Evolutionary conservation across 2,113 vertebrate species (phyloP).

Genomic region (Artemisiospiza belli): DNA sequence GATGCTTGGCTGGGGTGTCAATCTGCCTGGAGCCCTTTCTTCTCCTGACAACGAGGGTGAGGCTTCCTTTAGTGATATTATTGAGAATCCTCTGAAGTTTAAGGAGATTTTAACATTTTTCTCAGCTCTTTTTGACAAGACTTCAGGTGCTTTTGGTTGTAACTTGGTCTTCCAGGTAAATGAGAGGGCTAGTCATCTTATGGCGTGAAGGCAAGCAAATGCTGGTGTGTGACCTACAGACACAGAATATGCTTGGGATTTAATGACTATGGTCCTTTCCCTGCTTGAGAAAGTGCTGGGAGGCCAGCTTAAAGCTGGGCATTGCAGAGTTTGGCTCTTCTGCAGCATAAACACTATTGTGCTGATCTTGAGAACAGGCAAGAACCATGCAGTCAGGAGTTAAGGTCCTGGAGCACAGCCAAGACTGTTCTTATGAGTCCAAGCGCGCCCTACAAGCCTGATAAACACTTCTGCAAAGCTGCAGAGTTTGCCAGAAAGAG

Average conservation of each 20-base stretch:
- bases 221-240: background rate
- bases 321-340: background rate
- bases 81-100: background rate
- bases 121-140: background rate
- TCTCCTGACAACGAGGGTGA: background rate
- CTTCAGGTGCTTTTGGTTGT: background rate
- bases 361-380: background rate
- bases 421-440: background rate
- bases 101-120: background rate
- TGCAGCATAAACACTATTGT: background rate
- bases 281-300: background rate
- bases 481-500: background rate
- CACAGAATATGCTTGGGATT: background rate
- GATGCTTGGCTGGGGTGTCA: background rate
- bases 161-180: background rate
- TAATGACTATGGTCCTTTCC: background rate
- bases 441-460: background rate
- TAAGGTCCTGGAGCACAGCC: background rate
- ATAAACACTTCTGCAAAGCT: background rate
- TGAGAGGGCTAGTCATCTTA: background rate
- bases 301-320: background rate
- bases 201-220: background rate
- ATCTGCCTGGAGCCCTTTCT: background rate
- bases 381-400: background rate
- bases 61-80: background rate